Evolutionary conservation across 2,888 invertebrate species (phyloP), one percentile per base, ranked within the genome.

Genomic region (Diloba caeruleocephala): DNA sequence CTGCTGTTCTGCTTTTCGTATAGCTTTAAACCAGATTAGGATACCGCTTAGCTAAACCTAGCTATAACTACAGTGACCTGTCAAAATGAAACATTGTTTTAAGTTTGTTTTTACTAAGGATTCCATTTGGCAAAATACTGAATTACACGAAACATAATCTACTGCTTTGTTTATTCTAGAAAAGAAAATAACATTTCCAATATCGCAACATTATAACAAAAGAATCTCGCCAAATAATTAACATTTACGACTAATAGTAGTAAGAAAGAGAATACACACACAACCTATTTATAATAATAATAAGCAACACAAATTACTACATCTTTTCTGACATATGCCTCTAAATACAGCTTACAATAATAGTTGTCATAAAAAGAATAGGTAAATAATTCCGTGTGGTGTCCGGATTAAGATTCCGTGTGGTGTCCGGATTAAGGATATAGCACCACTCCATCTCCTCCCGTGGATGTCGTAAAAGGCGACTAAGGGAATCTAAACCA

Each of bases 311-410:
- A n/a, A 25, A 36, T 26, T 44, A 44, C 23, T 3, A 33, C 45
- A 34, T 58, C 29, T 12, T 36, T 39, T 31, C 19, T 25, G 36
- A 46, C 23, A 28, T 26, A 14, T 37, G 36, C 31, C 29, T 21
- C 32, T 21, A 42, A 41, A 49, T 44, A 49, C 15, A 17, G 31
- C 26, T 43, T n/a, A 42, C 33, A 52, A 45, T 26, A 39, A 10
- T n/a, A 23, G n/a, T 34, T 39, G 33, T 57, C 43, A 21, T 65
- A 58, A 65, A 65, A 64, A 57, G 45, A 51, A 52, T 28, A 29
- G 49, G 33, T 29, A 33, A 29, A 2, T 17, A n/a, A n/a, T n/a
- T n/a, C n/a, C n/a, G n/a, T n/a, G n/a, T n/a, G n/a, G n/a, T n/a
- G n/a, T n/a, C n/a, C n/a, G n/a, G n/a, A n/a, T n/a, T n/a, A n/a